Percentiles rank a stretch among this genome's conserved stretches.
phyloP scores from a whole-genome alignment of 2,888 invertebrate genomes.

The Bhutanitis thaidina region DNA sequence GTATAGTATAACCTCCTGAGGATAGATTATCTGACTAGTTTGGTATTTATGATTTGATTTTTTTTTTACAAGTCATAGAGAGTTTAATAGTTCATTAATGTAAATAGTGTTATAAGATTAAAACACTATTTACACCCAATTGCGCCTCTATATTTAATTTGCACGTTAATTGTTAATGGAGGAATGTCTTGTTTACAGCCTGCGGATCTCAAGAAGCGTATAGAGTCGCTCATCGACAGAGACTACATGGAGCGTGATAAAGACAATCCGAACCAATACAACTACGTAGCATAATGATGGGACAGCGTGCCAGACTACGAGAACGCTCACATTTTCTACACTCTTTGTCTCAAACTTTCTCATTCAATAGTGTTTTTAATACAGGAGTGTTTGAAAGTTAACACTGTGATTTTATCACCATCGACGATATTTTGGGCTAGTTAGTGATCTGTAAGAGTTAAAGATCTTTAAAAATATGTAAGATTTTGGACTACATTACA shows the following conservation, averaged over 20 bases:
- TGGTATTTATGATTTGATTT: too few relatives aligned
- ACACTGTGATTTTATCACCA: constrained; percentile 5
- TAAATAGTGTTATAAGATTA: too few relatives aligned
- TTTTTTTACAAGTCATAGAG: too few relatives aligned
- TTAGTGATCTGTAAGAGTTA: background rate
- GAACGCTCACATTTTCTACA: background rate
- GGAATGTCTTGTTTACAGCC: constrained; percentile 82
- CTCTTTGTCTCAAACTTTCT: background rate
- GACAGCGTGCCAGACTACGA: constrained; percentile 3
- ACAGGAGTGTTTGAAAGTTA: background rate
- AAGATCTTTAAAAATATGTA: background rate
- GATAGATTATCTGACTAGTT: too few relatives aligned
- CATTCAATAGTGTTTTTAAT: background rate
- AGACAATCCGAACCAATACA: constrained; percentile 98
- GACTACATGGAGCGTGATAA: constrained; percentile 99
- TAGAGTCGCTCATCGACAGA: constrained; percentile 98
- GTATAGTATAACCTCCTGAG: too few relatives aligned
- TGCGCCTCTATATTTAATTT: too few relatives aligned
- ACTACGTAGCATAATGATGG: constrained; percentile 94
- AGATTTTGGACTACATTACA: background rate
- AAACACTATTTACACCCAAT: too few relatives aligned
- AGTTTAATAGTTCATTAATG: too few relatives aligned
- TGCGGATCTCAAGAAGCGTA: constrained; percentile 98
- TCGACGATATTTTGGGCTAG: background rate
- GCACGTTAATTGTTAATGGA: too few relatives aligned